A percentile compares a stretch with the other conserved stretches of the same genome.
Conservation (phyloP, 2,797 vertebrate genomes). For the Champsocephalus esox region DNA sequence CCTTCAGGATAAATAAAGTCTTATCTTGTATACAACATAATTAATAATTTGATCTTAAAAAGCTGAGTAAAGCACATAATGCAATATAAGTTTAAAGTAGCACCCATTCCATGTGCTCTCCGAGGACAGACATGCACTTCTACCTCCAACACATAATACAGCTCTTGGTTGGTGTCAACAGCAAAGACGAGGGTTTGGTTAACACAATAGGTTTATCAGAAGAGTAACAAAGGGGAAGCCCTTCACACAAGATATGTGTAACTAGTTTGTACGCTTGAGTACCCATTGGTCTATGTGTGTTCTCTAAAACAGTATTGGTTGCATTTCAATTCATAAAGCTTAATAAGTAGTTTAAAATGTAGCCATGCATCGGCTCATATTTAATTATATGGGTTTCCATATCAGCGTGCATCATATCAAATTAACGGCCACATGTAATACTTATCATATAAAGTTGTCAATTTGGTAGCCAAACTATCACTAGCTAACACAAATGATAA, state of each 20-base stretch:
- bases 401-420: background rate
- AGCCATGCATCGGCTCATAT: fast-evolving
- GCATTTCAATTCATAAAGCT: background rate
- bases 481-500: conserved; percentile 61
- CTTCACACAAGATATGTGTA: background rate
- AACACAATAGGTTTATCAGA: background rate
- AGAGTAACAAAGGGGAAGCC: background rate
- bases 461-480: conserved; percentile 73
- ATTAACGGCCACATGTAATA: background rate
- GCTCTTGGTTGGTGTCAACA: background rate
- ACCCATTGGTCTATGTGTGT: background rate
- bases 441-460: conserved; percentile 39
- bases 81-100: background rate
- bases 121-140: background rate
- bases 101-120: background rate
- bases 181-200: background rate
- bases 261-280: background rate
- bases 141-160: background rate
- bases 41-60: too few relatives aligned
- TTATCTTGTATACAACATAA: too few relatives aligned
- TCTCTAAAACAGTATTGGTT: background rate
- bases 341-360: fast-evolving
- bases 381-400: background rate
- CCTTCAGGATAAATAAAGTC: too few relatives aligned
- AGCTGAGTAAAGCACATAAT: background rate